Percentiles rank a stretch among this genome's conserved stretches.
Evolutionary conservation across 1,140 invertebrate species (phyloP).

Genomic region (Trachymyrmex septentrionalis): DNA sequence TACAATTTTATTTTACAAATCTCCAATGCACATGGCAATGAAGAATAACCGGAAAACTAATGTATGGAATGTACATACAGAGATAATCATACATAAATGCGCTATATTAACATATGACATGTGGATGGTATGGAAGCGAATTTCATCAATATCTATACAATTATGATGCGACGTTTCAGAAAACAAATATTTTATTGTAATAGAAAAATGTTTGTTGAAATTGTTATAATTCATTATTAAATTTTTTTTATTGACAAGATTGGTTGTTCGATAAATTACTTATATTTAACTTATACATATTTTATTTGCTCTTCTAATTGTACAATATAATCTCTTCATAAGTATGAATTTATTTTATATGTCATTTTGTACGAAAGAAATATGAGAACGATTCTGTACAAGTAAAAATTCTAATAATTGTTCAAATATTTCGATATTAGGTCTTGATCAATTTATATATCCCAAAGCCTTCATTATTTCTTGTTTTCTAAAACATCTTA

Average conservation of each 20-base stretch:
- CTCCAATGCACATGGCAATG: background rate
- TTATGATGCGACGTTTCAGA: background rate
- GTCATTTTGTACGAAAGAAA: conserved; percentile 58
- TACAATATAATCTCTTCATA: conserved; percentile 41
- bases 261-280: conserved; percentile 13
- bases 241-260: conserved; percentile 12
- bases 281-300: background rate
- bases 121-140: background rate
- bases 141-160: conserved; percentile 21
- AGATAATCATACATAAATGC: conserved; percentile 33
- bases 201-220: conserved; percentile 1
- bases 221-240: conserved; percentile 29
- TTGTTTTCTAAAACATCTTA: conserved; percentile 21
- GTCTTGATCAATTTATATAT: background rate
- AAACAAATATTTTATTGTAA: conserved; percentile 37
- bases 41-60: conserved; percentile 11
- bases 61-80: conserved; percentile 43
- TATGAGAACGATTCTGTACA: conserved; percentile 12
- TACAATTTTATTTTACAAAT: conserved; percentile 32
- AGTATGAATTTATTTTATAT: conserved; percentile 57
- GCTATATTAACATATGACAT: background rate
- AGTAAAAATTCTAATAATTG: conserved; percentile 30
- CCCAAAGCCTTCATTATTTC: conserved; percentile 7
- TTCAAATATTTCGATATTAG: background rate
- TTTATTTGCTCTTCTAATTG: conserved; percentile 11